Base-by-base conservation (phyloP, 2,113 vertebrate genomes). In the Mastomys coucha region DNA sequence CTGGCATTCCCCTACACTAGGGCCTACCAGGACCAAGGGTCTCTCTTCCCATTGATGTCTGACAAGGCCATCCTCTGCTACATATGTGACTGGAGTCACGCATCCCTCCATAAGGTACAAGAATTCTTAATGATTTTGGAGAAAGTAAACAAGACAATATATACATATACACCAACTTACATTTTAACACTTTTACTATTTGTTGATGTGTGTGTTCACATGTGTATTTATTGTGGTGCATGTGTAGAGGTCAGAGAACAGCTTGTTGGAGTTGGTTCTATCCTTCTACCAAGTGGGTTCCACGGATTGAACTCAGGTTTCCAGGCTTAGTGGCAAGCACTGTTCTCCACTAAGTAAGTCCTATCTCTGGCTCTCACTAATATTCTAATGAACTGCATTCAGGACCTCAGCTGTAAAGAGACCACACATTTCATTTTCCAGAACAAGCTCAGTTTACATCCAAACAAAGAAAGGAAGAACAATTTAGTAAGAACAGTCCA, bases 301-400 rank as follows among this genome's bases (percentile, higher is more conserved):
- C n/a, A 60, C 22, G 80, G 22, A 81, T 26, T 24, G 20, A 58
- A 58, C 31, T 80, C 49, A 78, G 49, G 14, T 10, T 33, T 4
- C 17, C 51, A 36, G 51, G 17, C 4, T 53, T 53, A 56, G 51
- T n/a, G 51, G 4, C 33, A n/a, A 56, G 9, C 33, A 58, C 36
- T 58, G 22, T 58, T 24, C 24, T 36, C 53, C 78, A 81, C 11
- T 36, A 39, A 39, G 36, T 3, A 60, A 60, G 58, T 8, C 36
- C 56, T 60, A 39, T 58, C 24, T 7, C 80, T 60, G 53, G 42
- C 1, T 14, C 51, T 49, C 4, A 75, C 36, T 72, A 26, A 58
- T 67, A 56, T 65, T 91, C 86, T 78, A 93, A 73, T 88, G 45
- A 95, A 73, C 75, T 6, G 10, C 7, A 1, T 84, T 97, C 53